phyloP scores from a whole-genome alignment of 2,797 vertebrate species.

The Lophotriccus pileatus region DNA sequence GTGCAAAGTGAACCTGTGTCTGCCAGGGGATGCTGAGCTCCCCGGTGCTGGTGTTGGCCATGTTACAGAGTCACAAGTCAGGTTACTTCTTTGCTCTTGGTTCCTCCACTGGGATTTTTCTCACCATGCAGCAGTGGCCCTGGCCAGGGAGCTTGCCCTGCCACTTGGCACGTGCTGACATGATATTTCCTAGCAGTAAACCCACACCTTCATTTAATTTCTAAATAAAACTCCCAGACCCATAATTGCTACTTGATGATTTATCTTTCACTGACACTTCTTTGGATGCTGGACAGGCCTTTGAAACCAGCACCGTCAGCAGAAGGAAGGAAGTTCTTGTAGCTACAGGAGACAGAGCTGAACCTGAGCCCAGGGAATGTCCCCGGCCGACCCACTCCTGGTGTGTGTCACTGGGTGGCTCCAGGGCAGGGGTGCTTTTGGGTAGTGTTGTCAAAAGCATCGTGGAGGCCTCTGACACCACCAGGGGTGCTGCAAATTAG shows the following conservation, averaged over 20 bases:
- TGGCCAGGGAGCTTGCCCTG: background rate
- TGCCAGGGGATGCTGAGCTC: background rate
- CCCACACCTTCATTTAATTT: background rate
- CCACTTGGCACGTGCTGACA: background rate
- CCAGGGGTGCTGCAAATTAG: background rate
- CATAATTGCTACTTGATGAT: constrained; percentile 15
- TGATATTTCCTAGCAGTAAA: constrained; percentile 48
- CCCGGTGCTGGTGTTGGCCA: background rate
- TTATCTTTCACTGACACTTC: constrained; percentile 4
- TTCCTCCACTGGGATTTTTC: background rate
- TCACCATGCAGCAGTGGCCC: background rate
- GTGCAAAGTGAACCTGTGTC: background rate
- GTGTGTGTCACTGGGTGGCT: background rate
- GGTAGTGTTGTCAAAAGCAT: background rate
- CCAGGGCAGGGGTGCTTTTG: background rate
- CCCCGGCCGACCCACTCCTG: background rate
- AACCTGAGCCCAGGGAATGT: background rate
- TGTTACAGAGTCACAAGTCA: background rate
- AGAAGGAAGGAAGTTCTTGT: background rate
- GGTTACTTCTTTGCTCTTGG: background rate
- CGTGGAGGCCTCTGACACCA: accelerated
- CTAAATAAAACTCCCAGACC: constrained; percentile 49
- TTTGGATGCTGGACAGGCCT: background rate
- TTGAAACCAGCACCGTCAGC: background rate
- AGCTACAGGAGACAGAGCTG: background rate